phyloP scores from a whole-genome alignment of 2,113 vertebrate genomes.

The Camelus bactrianus region DNA sequence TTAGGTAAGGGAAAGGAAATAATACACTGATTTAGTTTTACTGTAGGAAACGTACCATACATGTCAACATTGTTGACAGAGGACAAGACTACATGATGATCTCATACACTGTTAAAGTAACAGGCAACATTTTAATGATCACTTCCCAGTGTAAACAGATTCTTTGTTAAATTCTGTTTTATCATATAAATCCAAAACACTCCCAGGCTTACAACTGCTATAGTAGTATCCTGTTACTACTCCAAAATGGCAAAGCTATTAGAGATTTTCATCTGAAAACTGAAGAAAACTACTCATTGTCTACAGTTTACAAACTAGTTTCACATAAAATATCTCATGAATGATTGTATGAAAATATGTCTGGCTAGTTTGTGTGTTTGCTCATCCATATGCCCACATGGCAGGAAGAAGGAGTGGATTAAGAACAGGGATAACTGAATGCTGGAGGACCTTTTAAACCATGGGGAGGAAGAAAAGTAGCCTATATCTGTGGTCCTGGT shows the following conservation, averaged over 20 bases:
- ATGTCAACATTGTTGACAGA: not conserved
- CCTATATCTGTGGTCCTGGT: not conserved
- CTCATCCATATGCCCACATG: not conserved
- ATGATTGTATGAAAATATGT: not conserved
- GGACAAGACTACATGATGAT: conserved; percentile 17
- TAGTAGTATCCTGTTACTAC: not conserved
- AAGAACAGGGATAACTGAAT: not conserved
- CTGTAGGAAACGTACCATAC: not conserved
- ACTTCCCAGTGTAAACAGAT: conserved; percentile 5
- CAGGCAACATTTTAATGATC: conserved; percentile 23
- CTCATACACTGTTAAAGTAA: not conserved
- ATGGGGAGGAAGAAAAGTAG: not conserved
- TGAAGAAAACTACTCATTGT: not conserved
- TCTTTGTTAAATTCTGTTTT: conserved; percentile 16
- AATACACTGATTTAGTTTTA: not conserved
- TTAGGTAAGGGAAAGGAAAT: not conserved
- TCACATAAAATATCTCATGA: conserved; percentile 26
- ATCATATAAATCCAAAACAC: not conserved
- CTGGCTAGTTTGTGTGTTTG: not conserved
- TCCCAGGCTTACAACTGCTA: not conserved
- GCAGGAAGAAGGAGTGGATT: not conserved
- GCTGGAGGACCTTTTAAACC: not conserved
- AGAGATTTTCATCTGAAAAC: conserved; percentile 13
- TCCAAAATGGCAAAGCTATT: not conserved
- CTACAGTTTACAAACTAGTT: conserved; percentile 39